Conservation (phyloP, 2,888 invertebrate genomes). For the Acanthacorydalis orientalis region DNA sequence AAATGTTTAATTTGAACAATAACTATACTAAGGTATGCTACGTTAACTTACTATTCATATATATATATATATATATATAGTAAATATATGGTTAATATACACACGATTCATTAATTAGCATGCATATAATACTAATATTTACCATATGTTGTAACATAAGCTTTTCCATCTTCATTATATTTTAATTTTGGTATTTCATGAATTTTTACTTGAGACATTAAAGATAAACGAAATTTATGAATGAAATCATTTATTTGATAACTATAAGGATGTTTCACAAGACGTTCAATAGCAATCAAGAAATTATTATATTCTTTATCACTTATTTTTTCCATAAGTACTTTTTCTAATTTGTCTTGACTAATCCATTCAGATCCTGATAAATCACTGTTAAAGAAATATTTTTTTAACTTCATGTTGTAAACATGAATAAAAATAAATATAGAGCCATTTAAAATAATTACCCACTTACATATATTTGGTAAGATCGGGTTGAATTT, state of each 20-base stretch:
- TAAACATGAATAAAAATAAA: too few relatives aligned
- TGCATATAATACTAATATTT: constrained; percentile 13
- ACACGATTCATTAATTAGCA: too few relatives aligned
- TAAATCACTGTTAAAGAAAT: constrained; percentile 25
- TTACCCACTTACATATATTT: constrained; percentile 32
- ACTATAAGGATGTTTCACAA: constrained; percentile 54
- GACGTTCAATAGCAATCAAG: constrained; percentile 49
- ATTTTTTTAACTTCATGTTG: too few relatives aligned
- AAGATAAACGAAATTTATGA: constrained; percentile 43
- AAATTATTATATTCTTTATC: constrained; percentile 59
- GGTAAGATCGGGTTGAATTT: constrained; percentile 40
- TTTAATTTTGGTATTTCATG: constrained; percentile 47
- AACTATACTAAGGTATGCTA: too few relatives aligned
- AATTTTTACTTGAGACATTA: constrained; percentile 38
- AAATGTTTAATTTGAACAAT: too few relatives aligned
- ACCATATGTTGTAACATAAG: constrained; percentile 55
- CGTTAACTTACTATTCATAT: too few relatives aligned
- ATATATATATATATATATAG: too few relatives aligned
- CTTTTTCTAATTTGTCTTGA: constrained; percentile 44
- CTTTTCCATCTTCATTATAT: constrained; percentile 51
- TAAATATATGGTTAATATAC: too few relatives aligned
- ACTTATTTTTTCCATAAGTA: constrained; percentile 47
- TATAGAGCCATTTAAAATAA: background rate
- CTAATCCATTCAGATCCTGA: constrained; percentile 45
- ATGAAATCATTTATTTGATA: constrained; percentile 56